Percentiles rank a stretch among this genome's conserved stretches.
Evolutionary conservation across 2,113 vertebrate species (phyloP).

Genomic region (Tamias sibiricus): DNA sequence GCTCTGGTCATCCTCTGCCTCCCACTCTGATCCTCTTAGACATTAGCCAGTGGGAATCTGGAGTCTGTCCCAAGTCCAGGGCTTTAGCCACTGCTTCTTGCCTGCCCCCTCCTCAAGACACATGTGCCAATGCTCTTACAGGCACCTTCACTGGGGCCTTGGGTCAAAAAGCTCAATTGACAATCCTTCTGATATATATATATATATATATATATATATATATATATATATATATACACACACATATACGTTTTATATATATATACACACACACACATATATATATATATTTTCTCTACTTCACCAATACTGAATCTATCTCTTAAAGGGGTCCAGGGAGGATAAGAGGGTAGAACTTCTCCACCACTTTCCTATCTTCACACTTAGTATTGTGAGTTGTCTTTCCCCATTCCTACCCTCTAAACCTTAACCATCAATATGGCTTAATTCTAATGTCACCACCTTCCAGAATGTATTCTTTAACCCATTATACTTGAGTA

Average conservation of each 20-base stretch:
- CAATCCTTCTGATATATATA: neutral
- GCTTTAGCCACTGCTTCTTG: neutral
- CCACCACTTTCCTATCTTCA: neutral
- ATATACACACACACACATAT: too few relatives aligned
- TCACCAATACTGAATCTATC: neutral
- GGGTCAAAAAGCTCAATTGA: neutral
- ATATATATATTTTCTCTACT: too few relatives aligned
- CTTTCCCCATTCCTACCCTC: neutral
- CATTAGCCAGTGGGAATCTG: neutral
- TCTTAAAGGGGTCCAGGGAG: neutral
- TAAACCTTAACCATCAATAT: neutral
- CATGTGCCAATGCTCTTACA: neutral
- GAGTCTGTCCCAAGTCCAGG: neutral
- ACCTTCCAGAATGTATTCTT: neutral
- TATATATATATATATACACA: too few relatives aligned
- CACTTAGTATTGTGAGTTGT: neutral
- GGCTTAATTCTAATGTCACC: neutral
- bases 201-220: too few relatives aligned
- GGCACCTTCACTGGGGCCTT: neutral
- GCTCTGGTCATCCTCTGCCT: neutral
- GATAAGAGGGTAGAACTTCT: neutral
- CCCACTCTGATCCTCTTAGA: neutral
- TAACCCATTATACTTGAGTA: neutral
- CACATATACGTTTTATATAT: too few relatives aligned
- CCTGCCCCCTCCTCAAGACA: neutral